phyloP scores from a whole-genome alignment of 2,888 invertebrate species.

The Nephrotoma appendiculata region DNA sequence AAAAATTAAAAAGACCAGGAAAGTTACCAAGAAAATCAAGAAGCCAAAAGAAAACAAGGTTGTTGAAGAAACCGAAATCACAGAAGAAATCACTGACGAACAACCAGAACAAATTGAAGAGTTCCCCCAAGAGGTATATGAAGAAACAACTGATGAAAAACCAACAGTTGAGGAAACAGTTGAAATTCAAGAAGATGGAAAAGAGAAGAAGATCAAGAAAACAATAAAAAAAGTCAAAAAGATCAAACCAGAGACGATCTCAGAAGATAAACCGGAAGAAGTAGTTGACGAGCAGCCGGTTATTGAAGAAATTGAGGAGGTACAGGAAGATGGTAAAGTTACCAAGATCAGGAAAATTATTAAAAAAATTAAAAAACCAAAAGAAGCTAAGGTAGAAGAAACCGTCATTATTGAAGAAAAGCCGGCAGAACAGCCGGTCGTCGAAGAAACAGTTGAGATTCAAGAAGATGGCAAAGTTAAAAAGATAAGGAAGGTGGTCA shows the following conservation, averaged over 20 bases:
- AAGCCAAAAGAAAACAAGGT: neutral
- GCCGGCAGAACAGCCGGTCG: constrained; percentile 3
- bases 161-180: constrained; percentile 8
- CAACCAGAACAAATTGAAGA: constrained; percentile 8
- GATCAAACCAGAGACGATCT: constrained; percentile 14
- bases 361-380: constrained; percentile 9
- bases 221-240: constrained; percentile 9
- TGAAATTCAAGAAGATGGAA: neutral
- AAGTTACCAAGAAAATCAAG: neutral
- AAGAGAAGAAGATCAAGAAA: neutral
- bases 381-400: constrained; percentile 13
- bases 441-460: constrained; percentile 9
- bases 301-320: constrained; percentile 24
- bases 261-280: constrained; percentile 27
- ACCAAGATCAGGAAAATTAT: constrained; percentile 25
- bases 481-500: neutral
- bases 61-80: constrained; percentile 19
- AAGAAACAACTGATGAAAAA: neutral
- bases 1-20: neutral
- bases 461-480: constrained; percentile 10
- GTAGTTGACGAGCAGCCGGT: constrained; percentile 23
- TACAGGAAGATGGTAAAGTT: constrained; percentile 16
- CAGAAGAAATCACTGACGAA: neutral
- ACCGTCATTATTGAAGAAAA: neutral
- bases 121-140: constrained; percentile 9